These are phyloP conservation scores for Drosophila malerkotliana DNA, from an alignment of 1,140 invertebrate genomes.

Conservation along the genomic window DNA sequence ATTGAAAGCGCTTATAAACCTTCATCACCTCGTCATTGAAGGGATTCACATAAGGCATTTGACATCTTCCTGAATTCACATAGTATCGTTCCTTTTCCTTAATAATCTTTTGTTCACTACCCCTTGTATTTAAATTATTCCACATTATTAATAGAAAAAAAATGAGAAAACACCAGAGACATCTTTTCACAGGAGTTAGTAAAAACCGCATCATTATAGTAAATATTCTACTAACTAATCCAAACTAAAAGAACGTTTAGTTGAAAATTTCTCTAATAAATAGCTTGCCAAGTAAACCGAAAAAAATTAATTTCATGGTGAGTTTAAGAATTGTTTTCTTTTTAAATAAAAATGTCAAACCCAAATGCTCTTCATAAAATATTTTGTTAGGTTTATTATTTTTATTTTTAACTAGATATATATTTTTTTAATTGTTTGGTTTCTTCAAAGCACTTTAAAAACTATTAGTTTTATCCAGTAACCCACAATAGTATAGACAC, in stretches of 20 bases:
- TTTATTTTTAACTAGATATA: too few relatives aligned
- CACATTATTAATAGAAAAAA: neutral
- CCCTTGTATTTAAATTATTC: neutral
- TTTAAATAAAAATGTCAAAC: neutral
- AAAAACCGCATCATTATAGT: slow-evolving; percentile 11
- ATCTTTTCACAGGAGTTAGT: neutral
- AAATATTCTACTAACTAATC: too few relatives aligned
- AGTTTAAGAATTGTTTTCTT: neutral
- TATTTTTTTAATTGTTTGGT: neutral
- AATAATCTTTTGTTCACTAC: neutral
- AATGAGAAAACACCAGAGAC: neutral
- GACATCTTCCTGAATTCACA: slow-evolving; percentile 38
- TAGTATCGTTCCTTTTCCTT: slow-evolving; percentile 10
- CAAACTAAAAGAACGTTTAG: neutral
- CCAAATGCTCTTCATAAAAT: too few relatives aligned
- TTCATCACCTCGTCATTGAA: slow-evolving; percentile 25
- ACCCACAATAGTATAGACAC: too few relatives aligned
- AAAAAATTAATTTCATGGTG: slow-evolving; percentile 11
- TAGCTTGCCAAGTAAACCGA: neutral
- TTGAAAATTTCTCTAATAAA: neutral
- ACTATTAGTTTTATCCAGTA: too few relatives aligned
- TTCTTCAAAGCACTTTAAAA: neutral
- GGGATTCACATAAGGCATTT: slow-evolving; percentile 53
- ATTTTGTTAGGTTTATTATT: too few relatives aligned
- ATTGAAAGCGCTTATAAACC: slow-evolving; percentile 38